These are phyloP conservation scores for Orthonyx spaldingii DNA, from an alignment of 2,113 vertebrate genomes.

Conservation along the genomic window DNA sequence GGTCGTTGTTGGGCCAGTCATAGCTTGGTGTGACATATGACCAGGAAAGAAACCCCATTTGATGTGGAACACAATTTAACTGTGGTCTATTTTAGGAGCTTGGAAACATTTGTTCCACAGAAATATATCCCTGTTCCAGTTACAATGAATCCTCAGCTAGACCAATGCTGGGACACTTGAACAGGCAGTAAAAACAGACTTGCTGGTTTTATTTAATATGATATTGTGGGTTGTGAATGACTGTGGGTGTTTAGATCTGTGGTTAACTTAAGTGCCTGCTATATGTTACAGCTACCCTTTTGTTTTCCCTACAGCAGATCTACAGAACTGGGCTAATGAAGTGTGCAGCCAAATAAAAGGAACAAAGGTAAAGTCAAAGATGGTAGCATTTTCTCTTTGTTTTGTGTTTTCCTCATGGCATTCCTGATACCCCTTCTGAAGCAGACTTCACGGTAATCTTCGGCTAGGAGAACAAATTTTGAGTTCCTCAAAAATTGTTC, in stretches of 20 bases:
- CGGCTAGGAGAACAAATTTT: not conserved
- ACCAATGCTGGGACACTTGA: not conserved
- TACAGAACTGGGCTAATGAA: constrained; percentile 74
- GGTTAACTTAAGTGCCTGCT: constrained; percentile 7
- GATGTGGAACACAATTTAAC: constrained; percentile 56
- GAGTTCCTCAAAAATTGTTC: not conserved
- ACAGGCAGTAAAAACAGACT: constrained; percentile 27
- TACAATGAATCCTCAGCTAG: constrained; percentile 27
- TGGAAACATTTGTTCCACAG: constrained; percentile 61
- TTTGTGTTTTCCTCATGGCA: not conserved
- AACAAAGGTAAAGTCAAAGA: constrained; percentile 67
- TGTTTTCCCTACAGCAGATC: constrained; percentile 64
- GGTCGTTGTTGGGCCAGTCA: constrained; percentile 40
- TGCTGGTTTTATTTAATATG: not conserved
- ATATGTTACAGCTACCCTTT: not conserved
- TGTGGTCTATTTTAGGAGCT: constrained; percentile 48
- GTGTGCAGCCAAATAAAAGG: constrained; percentile 66
- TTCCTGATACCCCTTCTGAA: not conserved
- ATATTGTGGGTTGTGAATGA: not conserved
- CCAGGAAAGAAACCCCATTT: constrained; percentile 61
- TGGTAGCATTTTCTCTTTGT: not conserved
- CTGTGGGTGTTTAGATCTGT: constrained; percentile 34
- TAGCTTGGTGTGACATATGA: constrained; percentile 55
- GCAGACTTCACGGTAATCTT: not conserved
- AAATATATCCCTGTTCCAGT: constrained; percentile 26